Conservation (phyloP, 1,140 invertebrate genomes). For the Scaptomyza graminum region DNA sequence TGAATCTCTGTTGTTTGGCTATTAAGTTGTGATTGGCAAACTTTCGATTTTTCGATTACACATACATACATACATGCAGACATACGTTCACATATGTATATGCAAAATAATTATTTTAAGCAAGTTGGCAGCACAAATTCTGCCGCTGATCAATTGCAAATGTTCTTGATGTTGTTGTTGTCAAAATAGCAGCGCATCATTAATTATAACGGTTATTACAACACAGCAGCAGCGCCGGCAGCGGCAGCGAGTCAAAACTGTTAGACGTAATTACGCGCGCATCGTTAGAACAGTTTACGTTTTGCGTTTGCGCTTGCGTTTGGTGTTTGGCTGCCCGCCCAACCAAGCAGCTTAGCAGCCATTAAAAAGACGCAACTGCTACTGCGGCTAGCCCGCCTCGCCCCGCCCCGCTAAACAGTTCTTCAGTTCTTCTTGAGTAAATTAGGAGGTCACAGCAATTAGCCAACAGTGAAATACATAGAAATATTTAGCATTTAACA, state of each 20-base stretch:
- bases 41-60: conserved; percentile 43
- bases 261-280: conserved; percentile 68
- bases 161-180: conserved; percentile 26
- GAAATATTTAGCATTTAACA: conserved; percentile 73
- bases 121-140: conserved; percentile 23
- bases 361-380: conserved; percentile 53
- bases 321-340: conserved; percentile 19
- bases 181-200: conserved; percentile 52
- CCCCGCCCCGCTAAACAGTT: no score
- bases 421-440: conserved; percentile 81
- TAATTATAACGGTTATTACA: conserved; percentile 79
- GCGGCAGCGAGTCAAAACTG: conserved; percentile 40
- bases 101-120: no score
- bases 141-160: conserved; percentile 9
- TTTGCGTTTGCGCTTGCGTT: conserved; percentile 36
- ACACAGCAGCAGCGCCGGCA: conserved; percentile 39
- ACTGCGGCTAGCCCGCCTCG: conserved; percentile 12
- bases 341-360: conserved; percentile 54
- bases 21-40: conserved; percentile 23
- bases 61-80: no score
- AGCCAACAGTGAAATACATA: conserved; percentile 79
- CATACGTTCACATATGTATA: no score
- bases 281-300: conserved; percentile 80
- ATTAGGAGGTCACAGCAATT: conserved; percentile 84
- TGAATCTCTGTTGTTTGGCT: conserved; percentile 1